Percentiles rank a stretch among this genome's conserved stretches.
Conservation (phyloP, 1,140 invertebrate species). For the Heliconius melpomene region DNA sequence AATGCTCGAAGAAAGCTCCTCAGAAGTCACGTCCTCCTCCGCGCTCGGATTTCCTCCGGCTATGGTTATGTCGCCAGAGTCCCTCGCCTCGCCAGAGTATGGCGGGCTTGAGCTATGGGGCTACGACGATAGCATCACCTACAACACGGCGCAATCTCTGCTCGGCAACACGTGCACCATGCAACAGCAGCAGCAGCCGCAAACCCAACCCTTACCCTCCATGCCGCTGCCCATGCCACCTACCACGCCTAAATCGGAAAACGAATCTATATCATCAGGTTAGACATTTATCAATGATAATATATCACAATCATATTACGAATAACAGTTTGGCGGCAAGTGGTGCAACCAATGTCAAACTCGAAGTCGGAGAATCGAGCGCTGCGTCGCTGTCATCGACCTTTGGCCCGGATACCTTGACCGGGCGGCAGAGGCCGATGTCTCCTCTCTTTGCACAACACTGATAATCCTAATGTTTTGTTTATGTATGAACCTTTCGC, state of each 20-base stretch:
- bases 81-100: constrained; percentile 84
- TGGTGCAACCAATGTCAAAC: constrained; percentile 18
- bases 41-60: constrained; percentile 81
- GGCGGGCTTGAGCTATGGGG: constrained; percentile 92
- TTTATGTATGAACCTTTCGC: constrained; percentile 54
- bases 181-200: constrained; percentile 66
- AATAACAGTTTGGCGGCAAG: constrained; percentile 55
- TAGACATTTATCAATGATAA: constrained; percentile 43
- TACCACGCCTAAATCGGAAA: constrained; percentile 80
- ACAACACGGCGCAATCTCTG: constrained; percentile 63
- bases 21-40: constrained; percentile 88
- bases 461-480: constrained; percentile 68
- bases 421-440: constrained; percentile 67
- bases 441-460: constrained; percentile 56
- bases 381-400: constrained; percentile 71
- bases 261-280: constrained; percentile 81
- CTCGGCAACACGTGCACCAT: constrained; percentile 67
- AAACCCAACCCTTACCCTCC: constrained; percentile 76
- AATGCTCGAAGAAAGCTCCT: constrained; percentile 87
- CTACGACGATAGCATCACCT: constrained; percentile 79
- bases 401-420: constrained; percentile 80
- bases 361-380: constrained; percentile 43
- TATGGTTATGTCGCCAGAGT: constrained; percentile 86
- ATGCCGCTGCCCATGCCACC: constrained; percentile 78
- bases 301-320: background rate